Conservation (phyloP, 1,140 invertebrate genomes). For the Drosophila suzukii region DNA sequence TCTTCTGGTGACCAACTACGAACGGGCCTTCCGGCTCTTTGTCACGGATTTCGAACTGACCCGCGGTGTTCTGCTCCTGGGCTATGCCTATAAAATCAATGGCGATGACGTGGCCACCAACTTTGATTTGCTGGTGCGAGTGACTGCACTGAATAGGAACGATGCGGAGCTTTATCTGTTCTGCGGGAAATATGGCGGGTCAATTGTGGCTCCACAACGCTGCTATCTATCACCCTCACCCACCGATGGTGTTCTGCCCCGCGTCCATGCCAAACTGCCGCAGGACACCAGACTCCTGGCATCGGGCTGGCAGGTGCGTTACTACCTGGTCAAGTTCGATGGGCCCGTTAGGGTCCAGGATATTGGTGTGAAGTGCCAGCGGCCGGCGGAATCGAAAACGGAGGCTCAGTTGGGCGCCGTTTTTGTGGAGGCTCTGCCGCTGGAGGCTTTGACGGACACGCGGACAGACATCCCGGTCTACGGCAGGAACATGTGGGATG, state of each 20-base stretch:
- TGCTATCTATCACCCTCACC: conserved; percentile 48
- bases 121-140: conserved; percentile 50
- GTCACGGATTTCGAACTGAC: conserved; percentile 60
- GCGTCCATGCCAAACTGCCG: conserved; percentile 31
- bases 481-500: conserved; percentile 6
- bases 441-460: conserved; percentile 20
- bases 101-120: not conserved
- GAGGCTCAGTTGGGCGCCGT: conserved; percentile 61
- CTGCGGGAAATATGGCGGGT: conserved; percentile 51
- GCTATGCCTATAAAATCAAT: conserved; percentile 54
- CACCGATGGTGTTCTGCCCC: conserved; percentile 2
- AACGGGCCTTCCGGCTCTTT: conserved; percentile 68
- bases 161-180: conserved; percentile 54
- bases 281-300: conserved; percentile 11
- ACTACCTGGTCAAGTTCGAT: conserved; percentile 68
- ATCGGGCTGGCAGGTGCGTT: conserved; percentile 65
- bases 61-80: conserved; percentile 50
- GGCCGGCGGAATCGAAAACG: conserved; percentile 1
- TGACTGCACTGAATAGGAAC: not conserved
- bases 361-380: conserved; percentile 63
- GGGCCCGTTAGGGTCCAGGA: conserved; percentile 58
- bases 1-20: conserved; percentile 54
- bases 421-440: conserved; percentile 47
- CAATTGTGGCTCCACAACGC: conserved; percentile 21
- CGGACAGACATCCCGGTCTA: conserved; percentile 23